phyloP scores from a whole-genome alignment of 1,140 invertebrate species.

The Drosophila triauraria region DNA sequence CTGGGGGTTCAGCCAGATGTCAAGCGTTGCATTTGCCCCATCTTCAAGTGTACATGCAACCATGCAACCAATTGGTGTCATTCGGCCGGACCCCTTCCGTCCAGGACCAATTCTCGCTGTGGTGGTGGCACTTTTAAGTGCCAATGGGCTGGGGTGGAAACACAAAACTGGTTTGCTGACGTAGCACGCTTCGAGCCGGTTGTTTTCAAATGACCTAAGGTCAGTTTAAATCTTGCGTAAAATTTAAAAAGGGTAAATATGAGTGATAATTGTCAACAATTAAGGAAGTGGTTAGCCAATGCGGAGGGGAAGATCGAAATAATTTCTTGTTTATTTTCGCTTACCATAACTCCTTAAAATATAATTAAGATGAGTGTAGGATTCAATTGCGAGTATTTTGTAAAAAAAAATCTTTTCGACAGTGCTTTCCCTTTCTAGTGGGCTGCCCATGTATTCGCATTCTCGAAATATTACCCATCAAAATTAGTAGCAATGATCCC shows the following conservation, averaged over 20 bases:
- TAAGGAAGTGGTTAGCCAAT: conserved; percentile 14
- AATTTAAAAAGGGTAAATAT: conserved; percentile 43
- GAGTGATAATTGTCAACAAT: conserved; percentile 44
- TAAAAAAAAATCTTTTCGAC: too few relatives aligned
- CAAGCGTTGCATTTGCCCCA: conserved; percentile 67
- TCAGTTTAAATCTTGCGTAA: conserved; percentile 70
- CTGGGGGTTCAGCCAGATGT: conserved; percentile 36
- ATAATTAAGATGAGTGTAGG: too few relatives aligned
- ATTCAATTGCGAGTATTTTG: too few relatives aligned
- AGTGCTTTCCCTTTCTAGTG: too few relatives aligned
- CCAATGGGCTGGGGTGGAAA: background rate
- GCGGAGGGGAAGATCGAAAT: background rate
- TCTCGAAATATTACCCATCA: too few relatives aligned
- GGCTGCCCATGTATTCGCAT: too few relatives aligned
- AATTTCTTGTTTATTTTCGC: background rate
- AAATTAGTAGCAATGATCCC: too few relatives aligned
- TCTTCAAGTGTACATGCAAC: conserved; percentile 16
- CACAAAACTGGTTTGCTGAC: conserved; percentile 49
- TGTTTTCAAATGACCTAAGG: conserved; percentile 61
- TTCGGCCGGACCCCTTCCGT: conserved; percentile 39
- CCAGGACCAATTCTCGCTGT: conserved; percentile 36
- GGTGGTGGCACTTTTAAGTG: conserved; percentile 51
- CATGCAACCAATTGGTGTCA: conserved; percentile 67
- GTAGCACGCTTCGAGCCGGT: conserved; percentile 30
- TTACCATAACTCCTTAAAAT: too few relatives aligned